Conservation (phyloP, 2,113 vertebrate genomes). For the Phoxinus phoxinus region DNA sequence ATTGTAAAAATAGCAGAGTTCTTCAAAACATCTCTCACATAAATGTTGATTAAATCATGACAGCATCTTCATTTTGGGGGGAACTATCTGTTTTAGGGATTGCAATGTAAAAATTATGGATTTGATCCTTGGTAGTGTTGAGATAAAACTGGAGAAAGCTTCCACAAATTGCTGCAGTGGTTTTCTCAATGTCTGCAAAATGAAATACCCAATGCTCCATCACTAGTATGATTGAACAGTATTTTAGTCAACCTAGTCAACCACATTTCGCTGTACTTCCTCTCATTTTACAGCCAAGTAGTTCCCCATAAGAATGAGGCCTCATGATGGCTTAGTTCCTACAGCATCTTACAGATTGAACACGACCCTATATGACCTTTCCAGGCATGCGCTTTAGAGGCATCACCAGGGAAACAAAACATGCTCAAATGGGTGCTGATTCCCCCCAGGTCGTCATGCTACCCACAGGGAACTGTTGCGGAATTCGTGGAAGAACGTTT, state of each 20-base stretch:
- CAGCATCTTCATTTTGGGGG: not conserved
- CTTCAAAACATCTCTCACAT: not conserved
- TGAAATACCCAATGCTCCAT: not conserved
- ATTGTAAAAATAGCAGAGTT: not conserved
- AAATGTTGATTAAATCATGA: not conserved
- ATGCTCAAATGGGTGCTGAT: slow-evolving; percentile 17
- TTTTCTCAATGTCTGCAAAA: not conserved
- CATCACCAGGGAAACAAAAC: slow-evolving; percentile 15
- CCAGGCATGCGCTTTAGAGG: slow-evolving; percentile 2
- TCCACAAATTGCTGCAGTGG: not conserved
- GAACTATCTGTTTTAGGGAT: not conserved
- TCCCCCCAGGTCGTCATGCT: slow-evolving; percentile 11
- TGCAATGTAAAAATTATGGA: not conserved
- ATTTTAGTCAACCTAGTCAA: slow-evolving; percentile 21
- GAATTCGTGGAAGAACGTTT: not conserved
- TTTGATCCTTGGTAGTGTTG: not conserved
- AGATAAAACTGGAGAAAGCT: not conserved
- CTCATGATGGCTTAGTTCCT: slow-evolving; percentile 7
- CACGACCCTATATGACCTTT: slow-evolving; percentile 16
- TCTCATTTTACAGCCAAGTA: slow-evolving; percentile 13
- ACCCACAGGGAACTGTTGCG: slow-evolving; percentile 16
- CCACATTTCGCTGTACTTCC: not conserved
- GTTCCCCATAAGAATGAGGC: not conserved
- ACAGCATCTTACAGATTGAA: slow-evolving; percentile 1
- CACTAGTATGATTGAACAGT: slow-evolving; percentile 5